Base-by-base conservation (phyloP, 1,140 invertebrate genomes). In the Lasioglossum baleicum region DNA sequence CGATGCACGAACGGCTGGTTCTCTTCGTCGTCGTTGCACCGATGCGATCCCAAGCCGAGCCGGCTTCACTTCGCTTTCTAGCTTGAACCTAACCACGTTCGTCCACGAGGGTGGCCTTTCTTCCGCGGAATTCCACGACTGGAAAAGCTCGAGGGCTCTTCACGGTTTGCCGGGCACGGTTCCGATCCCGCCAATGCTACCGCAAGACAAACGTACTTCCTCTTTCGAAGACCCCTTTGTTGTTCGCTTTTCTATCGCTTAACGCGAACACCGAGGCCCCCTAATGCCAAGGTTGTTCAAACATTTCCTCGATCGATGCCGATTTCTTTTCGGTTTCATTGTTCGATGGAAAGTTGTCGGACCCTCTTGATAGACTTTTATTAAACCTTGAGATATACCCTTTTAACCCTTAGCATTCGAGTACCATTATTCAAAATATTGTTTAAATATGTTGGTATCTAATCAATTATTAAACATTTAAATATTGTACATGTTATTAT, bases 121-220 rank as follows among this genome's bases (percentile, higher is more conserved):
- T 66, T 44, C 56, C n/a, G 42, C 35, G n/a, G 26, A 15, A 58
- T 58, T 58, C 56, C n/a, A 31, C 10, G 22, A 17, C n/a, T 68
- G 64, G 20, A 58, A 58, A 68, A 58, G 51, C 64, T 75, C 35
- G 35, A 40, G 31, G 65, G 48, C 48, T 26, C 48, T 75, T 68
- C 51, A 68, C 64, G 31, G 63, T 58, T 75, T 58, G 74, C 56
- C 64, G 40, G 56, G 64, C 74, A 58, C 65, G 64, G 42, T 58
- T 26, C 56, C 42, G 64, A 60, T 75, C 51, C 35, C 74, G 74
- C 31, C 64, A 35, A 35, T 35, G 35, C 35, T 7, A 10, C 51
- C 17, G 58, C 64, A 68, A 68, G 42, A 13, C 71, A n/a, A 35
- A 67, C 51, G 51, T 53, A 53, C 61, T 67, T 68, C 74, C 48